phyloP scores from a whole-genome alignment of 1,140 invertebrate genomes.

The Zaprionus gabonicus region DNA sequence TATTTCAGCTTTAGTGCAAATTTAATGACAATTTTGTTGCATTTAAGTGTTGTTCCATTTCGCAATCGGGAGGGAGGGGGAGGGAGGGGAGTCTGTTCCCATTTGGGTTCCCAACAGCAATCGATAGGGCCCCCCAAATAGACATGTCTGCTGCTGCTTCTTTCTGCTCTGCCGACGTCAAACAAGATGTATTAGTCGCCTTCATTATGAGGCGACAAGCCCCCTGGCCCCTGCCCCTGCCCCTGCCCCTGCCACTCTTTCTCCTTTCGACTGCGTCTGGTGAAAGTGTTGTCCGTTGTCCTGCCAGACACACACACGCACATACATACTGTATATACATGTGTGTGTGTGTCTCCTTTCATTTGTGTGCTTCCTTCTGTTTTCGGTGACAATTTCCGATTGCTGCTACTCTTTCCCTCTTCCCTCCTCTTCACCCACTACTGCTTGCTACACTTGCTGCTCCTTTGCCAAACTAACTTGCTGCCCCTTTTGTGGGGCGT shows the following conservation, averaged over 20 bases:
- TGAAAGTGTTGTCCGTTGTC: conserved; percentile 43
- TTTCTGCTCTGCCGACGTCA: conserved; percentile 45
- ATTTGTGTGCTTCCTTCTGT: conserved; percentile 36
- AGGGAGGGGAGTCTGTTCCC: conserved; percentile 9
- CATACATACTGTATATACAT: conserved; percentile 28
- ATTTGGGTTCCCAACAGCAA: conserved; percentile 55
- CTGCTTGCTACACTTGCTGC: background rate
- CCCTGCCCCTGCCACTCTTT: background rate
- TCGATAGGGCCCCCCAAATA: conserved; percentile 62
- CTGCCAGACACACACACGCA: conserved; percentile 3
- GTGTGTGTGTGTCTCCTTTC: background rate
- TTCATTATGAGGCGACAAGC: conserved; percentile 59
- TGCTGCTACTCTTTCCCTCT: background rate
- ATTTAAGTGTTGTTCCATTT: conserved; percentile 76
- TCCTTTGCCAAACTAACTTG: conserved; percentile 46
- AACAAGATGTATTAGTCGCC: conserved; percentile 73
- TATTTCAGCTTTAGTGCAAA: conserved; percentile 53
- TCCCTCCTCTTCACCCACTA: background rate
- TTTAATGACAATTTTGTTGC: conserved; percentile 80
- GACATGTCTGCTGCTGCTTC: conserved; percentile 61
- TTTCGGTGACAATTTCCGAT: conserved; percentile 61
- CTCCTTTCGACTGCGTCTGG: background rate
- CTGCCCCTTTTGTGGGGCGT: conserved; percentile 35
- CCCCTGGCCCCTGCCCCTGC: background rate
- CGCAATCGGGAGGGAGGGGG: background rate